Evolutionary conservation across 2,888 invertebrate species (phyloP).

Genomic region (Acronicta alni): DNA sequence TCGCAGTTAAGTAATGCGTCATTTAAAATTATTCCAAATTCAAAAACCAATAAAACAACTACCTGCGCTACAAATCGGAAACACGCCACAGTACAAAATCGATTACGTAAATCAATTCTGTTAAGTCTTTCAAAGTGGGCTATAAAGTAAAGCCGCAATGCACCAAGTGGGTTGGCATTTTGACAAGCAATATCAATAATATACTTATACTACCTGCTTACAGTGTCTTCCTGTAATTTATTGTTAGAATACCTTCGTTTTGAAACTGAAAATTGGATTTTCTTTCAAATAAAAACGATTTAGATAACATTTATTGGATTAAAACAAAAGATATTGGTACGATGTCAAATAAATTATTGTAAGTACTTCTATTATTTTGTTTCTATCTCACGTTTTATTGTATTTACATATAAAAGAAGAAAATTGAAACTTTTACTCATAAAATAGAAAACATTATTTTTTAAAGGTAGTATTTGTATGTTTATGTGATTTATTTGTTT

Average conservation of each 20-base stretch:
- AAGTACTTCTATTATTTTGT: neutral
- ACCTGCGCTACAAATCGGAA: constrained; percentile 15
- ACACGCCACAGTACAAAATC: constrained; percentile 21
- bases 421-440: too few species aligned
- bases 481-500: too few species aligned
- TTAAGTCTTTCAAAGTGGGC: constrained; percentile 20
- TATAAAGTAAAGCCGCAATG: constrained; percentile 33
- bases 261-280: constrained; percentile 14
- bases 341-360: neutral
- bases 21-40: constrained; percentile 4
- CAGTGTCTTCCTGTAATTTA: constrained; percentile 30
- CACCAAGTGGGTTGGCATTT: constrained; percentile 40
- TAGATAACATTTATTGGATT: constrained; percentile 1
- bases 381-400: neutral
- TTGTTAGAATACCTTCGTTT: constrained; percentile 22
- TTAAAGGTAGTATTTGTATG: too few species aligned
- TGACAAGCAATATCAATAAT: constrained; percentile 37
- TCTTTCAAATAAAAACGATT: constrained; percentile 30
- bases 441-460: too few species aligned
- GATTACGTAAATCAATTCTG: constrained; percentile 30
- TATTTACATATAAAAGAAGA: too few species aligned
- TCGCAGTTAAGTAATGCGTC: neutral
- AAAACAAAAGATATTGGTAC: neutral
- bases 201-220: constrained; percentile 15
- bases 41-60: constrained; percentile 16